phyloP scores from a whole-genome alignment of 2,888 invertebrate genomes.

The Pristionchus japonicus region DNA sequence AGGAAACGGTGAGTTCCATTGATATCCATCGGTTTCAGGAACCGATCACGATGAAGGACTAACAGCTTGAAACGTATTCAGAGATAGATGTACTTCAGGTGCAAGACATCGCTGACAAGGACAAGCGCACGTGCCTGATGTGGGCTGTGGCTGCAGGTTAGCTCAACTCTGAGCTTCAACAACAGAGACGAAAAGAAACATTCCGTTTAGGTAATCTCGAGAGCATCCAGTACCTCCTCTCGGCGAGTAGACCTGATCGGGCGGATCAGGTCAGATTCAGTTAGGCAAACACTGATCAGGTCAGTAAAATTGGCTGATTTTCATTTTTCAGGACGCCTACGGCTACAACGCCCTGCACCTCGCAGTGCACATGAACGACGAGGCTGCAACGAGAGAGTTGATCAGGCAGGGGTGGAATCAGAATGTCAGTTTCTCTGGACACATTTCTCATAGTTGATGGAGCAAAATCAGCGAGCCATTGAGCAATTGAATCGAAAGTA shows the following conservation, averaged over 20 bases:
- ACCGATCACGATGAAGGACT: not conserved
- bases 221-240: constrained; percentile 56
- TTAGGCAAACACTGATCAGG: no score
- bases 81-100: constrained; percentile 23
- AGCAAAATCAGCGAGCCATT: no score
- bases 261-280: constrained; percentile 45
- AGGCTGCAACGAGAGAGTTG: constrained; percentile 65
- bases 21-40: not conserved
- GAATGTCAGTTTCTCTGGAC: constrained; percentile 53
- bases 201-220: constrained; percentile 58
- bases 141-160: constrained; percentile 68
- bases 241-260: constrained; percentile 52
- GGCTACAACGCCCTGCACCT: constrained; percentile 69
- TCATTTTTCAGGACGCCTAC: constrained; percentile 54
- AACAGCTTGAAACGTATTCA: not conserved
- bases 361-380: constrained; percentile 68
- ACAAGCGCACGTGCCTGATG: constrained; percentile 70
- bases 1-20: not conserved
- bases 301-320: no score
- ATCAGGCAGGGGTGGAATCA: constrained; percentile 63
- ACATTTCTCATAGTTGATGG: no score
- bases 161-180: not conserved
- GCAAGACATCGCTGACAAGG: constrained; percentile 69
- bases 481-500: no score
- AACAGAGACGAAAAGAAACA: not conserved